Percentiles rank a stretch among this genome's conserved stretches.
phyloP scores from a whole-genome alignment of 2,888 invertebrate species.

The Pyrochroa serraticornis region DNA sequence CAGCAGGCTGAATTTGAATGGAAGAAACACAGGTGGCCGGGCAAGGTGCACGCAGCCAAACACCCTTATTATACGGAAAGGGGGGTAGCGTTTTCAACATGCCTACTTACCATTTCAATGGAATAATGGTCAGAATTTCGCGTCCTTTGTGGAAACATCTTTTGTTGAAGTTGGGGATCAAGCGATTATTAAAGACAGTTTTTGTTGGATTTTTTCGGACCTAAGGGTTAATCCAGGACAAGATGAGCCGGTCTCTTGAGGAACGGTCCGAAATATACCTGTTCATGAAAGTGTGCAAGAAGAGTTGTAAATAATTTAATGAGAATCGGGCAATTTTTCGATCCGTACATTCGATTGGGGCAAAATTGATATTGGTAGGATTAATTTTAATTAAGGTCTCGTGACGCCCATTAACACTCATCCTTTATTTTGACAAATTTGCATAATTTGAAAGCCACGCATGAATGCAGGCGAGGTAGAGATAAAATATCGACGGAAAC shows the following conservation, averaged over 20 bases:
- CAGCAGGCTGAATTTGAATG: too few relatives aligned
- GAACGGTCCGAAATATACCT: background rate
- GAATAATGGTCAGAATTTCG: too few relatives aligned
- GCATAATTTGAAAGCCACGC: slow-evolving; percentile 19
- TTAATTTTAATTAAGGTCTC: slow-evolving; percentile 7
- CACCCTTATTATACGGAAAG: too few relatives aligned
- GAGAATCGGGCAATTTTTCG: background rate
- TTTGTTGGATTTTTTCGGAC: too few relatives aligned
- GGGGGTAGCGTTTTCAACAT: too few relatives aligned
- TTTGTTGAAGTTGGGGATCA: too few relatives aligned
- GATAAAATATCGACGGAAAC: slow-evolving; percentile 25
- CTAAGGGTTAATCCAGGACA: too few relatives aligned
- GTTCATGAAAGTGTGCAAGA: background rate
- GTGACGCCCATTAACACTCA: slow-evolving; percentile 17
- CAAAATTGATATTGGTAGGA: slow-evolving; percentile 4
- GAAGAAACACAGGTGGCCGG: too few relatives aligned
- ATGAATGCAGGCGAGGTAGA: slow-evolving; percentile 14
- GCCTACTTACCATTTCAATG: too few relatives aligned
- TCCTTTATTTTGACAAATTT: slow-evolving; percentile 25
- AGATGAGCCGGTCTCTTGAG: background rate
- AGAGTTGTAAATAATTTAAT: background rate
- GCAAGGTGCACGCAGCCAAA: too few relatives aligned
- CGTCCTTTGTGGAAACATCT: too few relatives aligned
- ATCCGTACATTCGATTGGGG: background rate
- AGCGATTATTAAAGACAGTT: too few relatives aligned